These are phyloP conservation scores for Antechinus flavipes DNA, from an alignment of 2,113 vertebrate genomes.

Conservation along the genomic window DNA sequence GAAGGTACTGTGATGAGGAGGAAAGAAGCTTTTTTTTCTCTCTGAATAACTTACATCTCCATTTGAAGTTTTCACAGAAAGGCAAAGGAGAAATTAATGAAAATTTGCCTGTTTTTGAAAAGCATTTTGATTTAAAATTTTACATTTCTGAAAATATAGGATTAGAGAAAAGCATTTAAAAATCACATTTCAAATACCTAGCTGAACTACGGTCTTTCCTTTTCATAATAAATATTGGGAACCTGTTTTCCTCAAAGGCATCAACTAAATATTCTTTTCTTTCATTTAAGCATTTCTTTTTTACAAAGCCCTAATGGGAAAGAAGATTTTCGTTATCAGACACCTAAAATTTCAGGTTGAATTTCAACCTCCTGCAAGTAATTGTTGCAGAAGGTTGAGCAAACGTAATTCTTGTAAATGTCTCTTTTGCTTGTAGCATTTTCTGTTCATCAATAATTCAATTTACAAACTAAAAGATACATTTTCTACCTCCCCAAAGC, in stretches of 20 bases:
- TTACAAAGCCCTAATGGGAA: slow-evolving; percentile 56
- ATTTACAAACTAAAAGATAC: slow-evolving; percentile 74
- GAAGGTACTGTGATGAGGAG: slow-evolving; percentile 55
- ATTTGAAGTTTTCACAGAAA: slow-evolving; percentile 75
- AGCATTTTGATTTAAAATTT: slow-evolving; percentile 55
- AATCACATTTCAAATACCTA: slow-evolving; percentile 20
- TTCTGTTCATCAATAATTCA: slow-evolving; percentile 78
- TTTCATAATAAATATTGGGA: slow-evolving; percentile 55
- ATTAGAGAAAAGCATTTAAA: not conserved
- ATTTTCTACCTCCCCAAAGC: slow-evolving; percentile 67
- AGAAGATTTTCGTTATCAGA: slow-evolving; percentile 43
- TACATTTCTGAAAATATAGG: slow-evolving; percentile 23
- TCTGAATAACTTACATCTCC: slow-evolving; percentile 74
- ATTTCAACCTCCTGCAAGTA: slow-evolving; percentile 54
- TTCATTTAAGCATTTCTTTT: slow-evolving; percentile 46
- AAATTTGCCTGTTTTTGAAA: slow-evolving; percentile 61
- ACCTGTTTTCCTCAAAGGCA: slow-evolving; percentile 38
- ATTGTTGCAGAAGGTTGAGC: slow-evolving; percentile 66
- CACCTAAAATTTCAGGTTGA: slow-evolving; percentile 51
- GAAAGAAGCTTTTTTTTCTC: slow-evolving; percentile 72
- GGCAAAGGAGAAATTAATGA: slow-evolving; percentile 62
- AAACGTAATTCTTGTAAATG: slow-evolving; percentile 74
- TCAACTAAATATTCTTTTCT: slow-evolving; percentile 39
- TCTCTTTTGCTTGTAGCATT: slow-evolving; percentile 74
- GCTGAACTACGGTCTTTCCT: slow-evolving; percentile 41